phyloP scores from a whole-genome alignment of 2,888 invertebrate species.

The Ashinkailepas kermadecensis region DNA sequence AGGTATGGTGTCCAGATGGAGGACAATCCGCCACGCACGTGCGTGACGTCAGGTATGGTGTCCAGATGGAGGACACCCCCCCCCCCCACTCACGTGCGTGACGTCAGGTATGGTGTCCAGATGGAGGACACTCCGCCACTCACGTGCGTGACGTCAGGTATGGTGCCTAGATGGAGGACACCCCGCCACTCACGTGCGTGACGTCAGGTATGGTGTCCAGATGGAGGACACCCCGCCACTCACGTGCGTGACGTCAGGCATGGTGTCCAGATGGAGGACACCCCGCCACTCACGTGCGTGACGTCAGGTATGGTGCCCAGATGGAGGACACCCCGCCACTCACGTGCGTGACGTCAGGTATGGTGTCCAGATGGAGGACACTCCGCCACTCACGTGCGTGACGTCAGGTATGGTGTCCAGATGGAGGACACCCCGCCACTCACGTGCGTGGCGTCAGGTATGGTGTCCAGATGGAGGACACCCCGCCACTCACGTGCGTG shows the following conservation, averaged over 20 bases:
- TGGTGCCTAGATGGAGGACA: conserved; percentile 88
- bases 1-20: conserved; percentile 86
- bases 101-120: conserved; percentile 89
- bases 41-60: conserved; percentile 84
- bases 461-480: conserved; percentile 88
- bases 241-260: conserved; percentile 81
- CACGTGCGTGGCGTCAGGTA: conserved; percentile 81
- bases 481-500: conserved; percentile 58
- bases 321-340: conserved; percentile 75
- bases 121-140: conserved; percentile 82
- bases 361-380: conserved; percentile 88
- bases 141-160: conserved; percentile 81
- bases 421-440: conserved; percentile 70
- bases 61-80: conserved; percentile 91
- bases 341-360: conserved; percentile 81
- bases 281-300: conserved; percentile 64
- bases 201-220: conserved; percentile 89
- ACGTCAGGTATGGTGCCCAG: conserved; percentile 89
- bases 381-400: conserved; percentile 64
- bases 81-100: conserved; percentile 64
- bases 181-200: conserved; percentile 68
- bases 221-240: conserved; percentile 82
- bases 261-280: conserved; percentile 88
- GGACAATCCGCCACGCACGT: conserved; percentile 60
- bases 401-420: conserved; percentile 89